phyloP scores from a whole-genome alignment of 2,797 vertebrate genomes.

The Micrastur ruficollis region DNA sequence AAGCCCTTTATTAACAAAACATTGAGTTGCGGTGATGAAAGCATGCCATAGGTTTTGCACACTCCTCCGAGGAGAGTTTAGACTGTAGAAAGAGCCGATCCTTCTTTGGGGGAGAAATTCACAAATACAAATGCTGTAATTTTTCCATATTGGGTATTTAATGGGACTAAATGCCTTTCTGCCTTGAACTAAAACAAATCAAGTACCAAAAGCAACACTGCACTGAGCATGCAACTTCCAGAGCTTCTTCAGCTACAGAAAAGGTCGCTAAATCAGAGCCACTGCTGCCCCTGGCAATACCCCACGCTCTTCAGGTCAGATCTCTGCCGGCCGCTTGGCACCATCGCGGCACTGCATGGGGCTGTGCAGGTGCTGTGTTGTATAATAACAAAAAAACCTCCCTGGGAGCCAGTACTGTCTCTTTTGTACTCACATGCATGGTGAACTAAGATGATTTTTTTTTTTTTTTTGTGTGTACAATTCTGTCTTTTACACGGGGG shows the following conservation, averaged over 20 bases:
- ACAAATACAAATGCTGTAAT: not conserved
- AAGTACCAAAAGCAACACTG: not conserved
- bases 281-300: not conserved
- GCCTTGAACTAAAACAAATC: not conserved
- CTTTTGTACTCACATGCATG: not conserved
- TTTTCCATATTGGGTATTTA: not conserved
- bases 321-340: not conserved
- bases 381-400: not conserved
- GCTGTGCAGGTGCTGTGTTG: not conserved
- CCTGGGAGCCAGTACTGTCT: not conserved
- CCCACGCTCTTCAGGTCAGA: not conserved
- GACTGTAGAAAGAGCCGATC: not conserved
- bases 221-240: not conserved
- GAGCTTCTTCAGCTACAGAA: not conserved
- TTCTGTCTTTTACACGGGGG: not conserved
- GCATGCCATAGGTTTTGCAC: fast-evolving
- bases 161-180: not conserved
- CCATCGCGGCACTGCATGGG: not conserved
- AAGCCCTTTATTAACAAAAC: not conserved
- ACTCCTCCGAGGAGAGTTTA: not conserved
- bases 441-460: not conserved
- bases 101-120: not conserved
- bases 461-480: not conserved
- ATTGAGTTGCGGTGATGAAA: not conserved
- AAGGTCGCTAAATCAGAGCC: not conserved